phyloP scores from a whole-genome alignment of 2,888 invertebrate species.

The Leptothorax acervorum region DNA sequence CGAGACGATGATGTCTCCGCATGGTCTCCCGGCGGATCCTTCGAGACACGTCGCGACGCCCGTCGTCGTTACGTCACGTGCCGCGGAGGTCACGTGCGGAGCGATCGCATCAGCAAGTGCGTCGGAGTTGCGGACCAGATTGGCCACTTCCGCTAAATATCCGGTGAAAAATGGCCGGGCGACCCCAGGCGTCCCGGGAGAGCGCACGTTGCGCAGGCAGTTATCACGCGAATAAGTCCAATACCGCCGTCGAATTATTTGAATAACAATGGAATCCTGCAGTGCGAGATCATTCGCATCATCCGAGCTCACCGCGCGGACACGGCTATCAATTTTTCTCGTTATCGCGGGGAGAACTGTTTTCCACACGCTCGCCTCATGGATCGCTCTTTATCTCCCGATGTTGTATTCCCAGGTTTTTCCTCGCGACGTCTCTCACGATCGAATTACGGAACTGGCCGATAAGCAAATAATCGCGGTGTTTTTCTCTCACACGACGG shows the following conservation, averaged over 20 bases:
- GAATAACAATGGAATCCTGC: background rate
- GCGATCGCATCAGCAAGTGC: constrained; percentile 46
- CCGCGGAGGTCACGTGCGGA: constrained; percentile 34
- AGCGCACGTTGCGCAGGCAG: background rate
- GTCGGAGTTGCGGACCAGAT: constrained; percentile 26
- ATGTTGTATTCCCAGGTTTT: background rate
- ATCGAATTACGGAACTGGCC: background rate
- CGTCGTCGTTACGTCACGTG: constrained; percentile 28
- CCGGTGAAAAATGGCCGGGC: constrained; percentile 15
- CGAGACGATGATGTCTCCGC: constrained; percentile 17
- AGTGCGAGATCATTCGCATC: background rate
- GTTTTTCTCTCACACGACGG: constrained; percentile 14
- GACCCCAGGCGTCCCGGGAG: background rate
- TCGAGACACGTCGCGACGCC: background rate
- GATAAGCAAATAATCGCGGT: constrained; percentile 12
- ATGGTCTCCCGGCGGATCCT: background rate
- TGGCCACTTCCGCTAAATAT: constrained; percentile 52
- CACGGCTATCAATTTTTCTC: background rate
- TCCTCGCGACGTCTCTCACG: constrained; percentile 16
- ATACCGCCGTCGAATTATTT: background rate
- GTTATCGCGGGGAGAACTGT: background rate
- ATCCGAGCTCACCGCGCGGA: too few relatives aligned
- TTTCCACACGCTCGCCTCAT: background rate
- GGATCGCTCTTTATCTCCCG: background rate
- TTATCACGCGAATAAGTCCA: background rate